A percentile compares a stretch with the other conserved stretches of the same genome.
phyloP scores from a whole-genome alignment of 2,797 vertebrate genomes.

The Onychomys arenicola region DNA sequence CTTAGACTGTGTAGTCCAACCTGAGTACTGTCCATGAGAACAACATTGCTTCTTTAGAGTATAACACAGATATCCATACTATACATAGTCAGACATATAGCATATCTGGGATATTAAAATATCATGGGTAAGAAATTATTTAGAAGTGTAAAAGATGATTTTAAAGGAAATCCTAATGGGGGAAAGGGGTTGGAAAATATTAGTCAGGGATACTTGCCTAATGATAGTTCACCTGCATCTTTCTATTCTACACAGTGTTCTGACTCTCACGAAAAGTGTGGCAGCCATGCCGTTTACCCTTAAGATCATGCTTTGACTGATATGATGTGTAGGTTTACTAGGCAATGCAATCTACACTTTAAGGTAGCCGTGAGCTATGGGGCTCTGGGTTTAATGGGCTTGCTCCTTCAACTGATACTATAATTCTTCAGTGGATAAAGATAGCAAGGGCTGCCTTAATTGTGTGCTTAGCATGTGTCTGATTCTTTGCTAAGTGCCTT shows the following conservation, averaged over 20 bases:
- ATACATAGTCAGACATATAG: neutral
- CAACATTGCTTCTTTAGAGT: neutral
- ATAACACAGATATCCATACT: neutral
- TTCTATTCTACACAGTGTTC: neutral
- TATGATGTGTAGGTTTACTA: neutral
- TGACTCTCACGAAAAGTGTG: neutral
- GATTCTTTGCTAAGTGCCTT: neutral
- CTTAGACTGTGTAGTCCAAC: neutral
- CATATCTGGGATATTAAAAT: conserved; percentile 18
- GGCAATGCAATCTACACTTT: neutral
- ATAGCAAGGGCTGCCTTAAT: neutral
- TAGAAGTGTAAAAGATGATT: neutral
- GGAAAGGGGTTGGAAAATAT: neutral
- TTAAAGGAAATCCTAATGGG: neutral
- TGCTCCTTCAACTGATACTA: neutral
- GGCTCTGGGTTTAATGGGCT: neutral
- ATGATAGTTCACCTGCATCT: neutral
- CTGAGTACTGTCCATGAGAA: neutral
- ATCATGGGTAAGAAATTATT: neutral
- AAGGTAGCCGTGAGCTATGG: neutral
- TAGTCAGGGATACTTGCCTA: neutral
- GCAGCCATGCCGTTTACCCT: neutral
- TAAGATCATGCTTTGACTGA: neutral
- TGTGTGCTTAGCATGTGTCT: neutral
- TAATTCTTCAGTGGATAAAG: neutral